Percentiles rank a stretch among this genome's conserved stretches.
phyloP scores from a whole-genome alignment of 2,888 invertebrate species.

The Agrochola lota region DNA sequence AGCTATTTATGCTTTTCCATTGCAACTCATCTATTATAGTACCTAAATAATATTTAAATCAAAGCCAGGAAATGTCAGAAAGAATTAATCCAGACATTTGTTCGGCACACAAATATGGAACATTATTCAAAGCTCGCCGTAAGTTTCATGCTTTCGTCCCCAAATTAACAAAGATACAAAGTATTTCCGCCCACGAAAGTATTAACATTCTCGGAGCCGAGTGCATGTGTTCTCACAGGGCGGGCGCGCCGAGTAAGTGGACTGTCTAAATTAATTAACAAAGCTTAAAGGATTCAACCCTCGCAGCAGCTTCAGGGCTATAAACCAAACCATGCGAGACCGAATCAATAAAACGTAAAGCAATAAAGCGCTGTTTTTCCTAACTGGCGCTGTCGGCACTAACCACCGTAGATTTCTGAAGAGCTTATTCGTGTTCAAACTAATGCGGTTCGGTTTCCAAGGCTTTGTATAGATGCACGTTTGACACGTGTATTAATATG shows the following conservation, averaged over 20 bases:
- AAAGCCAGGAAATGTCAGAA: constrained; percentile 77
- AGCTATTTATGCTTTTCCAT: constrained; percentile 54
- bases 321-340: constrained; percentile 69
- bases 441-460: constrained; percentile 84
- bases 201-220: constrained; percentile 77
- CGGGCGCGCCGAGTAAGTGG: constrained; percentile 82
- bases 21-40: constrained; percentile 55
- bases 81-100: constrained; percentile 77
- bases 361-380: constrained; percentile 79
- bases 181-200: constrained; percentile 82
- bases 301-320: constrained; percentile 81
- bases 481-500: constrained; percentile 75
- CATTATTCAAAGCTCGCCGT: constrained; percentile 72
- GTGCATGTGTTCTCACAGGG: constrained; percentile 80
- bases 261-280: constrained; percentile 88
- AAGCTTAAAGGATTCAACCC: constrained; percentile 77
- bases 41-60: constrained; percentile 43
- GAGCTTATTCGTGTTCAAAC: constrained; percentile 88
- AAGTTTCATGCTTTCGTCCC: constrained; percentile 75
- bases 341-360: constrained; percentile 73
- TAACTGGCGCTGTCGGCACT: constrained; percentile 77
- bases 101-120: constrained; percentile 69
- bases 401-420: constrained; percentile 83
- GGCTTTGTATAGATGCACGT: constrained; percentile 78
- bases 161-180: constrained; percentile 82